Evolutionary conservation across 2,113 vertebrate genomes (phyloP).

Genomic region (Gymnobelideus leadbeateri): DNA sequence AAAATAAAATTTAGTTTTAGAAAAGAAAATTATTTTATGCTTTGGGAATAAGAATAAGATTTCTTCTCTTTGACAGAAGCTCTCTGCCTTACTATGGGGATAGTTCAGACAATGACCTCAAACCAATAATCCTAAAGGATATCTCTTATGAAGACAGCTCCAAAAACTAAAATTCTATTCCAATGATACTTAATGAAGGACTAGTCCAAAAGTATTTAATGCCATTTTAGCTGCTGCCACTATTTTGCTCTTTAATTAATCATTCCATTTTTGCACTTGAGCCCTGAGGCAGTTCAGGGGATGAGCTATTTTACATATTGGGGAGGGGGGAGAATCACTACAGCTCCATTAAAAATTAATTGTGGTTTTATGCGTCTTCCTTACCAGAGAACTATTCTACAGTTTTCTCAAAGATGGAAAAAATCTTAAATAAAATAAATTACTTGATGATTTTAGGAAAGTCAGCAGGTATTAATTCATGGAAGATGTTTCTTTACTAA

Average conservation of each 20-base stretch:
- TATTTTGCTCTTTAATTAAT: constrained; percentile 70
- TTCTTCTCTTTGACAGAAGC: fast-evolving
- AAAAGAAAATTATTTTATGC: neutral
- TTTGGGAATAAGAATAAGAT: fast-evolving
- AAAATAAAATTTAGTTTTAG: neutral
- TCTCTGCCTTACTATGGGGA: neutral
- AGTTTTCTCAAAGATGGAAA: neutral
- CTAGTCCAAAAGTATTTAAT: neutral
- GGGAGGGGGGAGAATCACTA: constrained; percentile 21
- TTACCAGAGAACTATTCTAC: neutral
- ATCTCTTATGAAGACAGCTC: neutral
- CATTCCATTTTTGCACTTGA: constrained; percentile 57
- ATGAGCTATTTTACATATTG: constrained; percentile 56
- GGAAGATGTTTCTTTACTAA: neutral
- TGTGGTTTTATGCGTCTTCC: neutral
- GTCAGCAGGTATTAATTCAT: neutral
- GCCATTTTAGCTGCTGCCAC: constrained; percentile 37
- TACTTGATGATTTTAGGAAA: neutral
- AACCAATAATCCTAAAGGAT: neutral
- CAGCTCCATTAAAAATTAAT: constrained; percentile 20
- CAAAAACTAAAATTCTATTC: neutral
- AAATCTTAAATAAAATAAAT: neutral
- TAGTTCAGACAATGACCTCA: neutral
- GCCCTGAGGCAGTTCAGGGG: constrained; percentile 45
- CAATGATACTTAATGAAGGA: neutral